Percentiles rank a stretch among this genome's conserved stretches.
These are phyloP conservation scores for Thunnus thynnus DNA, from an alignment of 2,113 vertebrate genomes.

Conservation along the genomic window DNA sequence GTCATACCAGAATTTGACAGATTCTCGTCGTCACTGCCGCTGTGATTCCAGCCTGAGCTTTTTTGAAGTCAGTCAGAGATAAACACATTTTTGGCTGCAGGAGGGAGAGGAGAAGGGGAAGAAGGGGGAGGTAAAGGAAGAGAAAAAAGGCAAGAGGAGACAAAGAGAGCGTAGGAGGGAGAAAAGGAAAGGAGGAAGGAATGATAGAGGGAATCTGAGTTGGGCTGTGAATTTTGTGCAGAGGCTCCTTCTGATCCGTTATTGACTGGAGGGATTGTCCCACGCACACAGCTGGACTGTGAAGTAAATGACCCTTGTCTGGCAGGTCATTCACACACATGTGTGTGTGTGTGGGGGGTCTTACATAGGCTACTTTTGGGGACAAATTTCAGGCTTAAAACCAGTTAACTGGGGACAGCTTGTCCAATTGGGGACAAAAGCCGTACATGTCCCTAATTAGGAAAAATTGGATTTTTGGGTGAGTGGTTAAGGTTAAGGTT, in stretches of 20 bases:
- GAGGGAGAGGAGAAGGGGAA: conserved; percentile 15
- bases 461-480: too few relatives aligned
- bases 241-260: conserved; percentile 25
- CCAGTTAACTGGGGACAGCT: too few relatives aligned
- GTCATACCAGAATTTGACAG: conserved; percentile 40
- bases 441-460: too few relatives aligned
- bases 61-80: conserved; percentile 68
- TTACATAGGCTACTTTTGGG: too few relatives aligned
- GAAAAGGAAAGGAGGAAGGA: conserved; percentile 21
- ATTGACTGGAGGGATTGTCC: neutral
- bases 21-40: conserved; percentile 35
- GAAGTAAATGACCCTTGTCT: neutral
- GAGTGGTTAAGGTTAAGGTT: too few relatives aligned
- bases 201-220: conserved; percentile 7
- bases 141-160: conserved; percentile 18
- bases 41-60: conserved; percentile 43
- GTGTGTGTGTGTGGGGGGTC: neutral
- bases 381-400: too few relatives aligned
- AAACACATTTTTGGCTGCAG: conserved; percentile 71
- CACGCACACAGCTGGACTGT: conserved; percentile 6
- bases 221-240: neutral
- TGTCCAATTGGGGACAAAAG: too few relatives aligned
- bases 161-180: conserved; percentile 24
- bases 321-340: neutral
- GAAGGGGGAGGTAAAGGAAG: conserved; percentile 5